Base-by-base conservation (phyloP, 2,888 invertebrate species). In the Uloborus plumipes region DNA sequence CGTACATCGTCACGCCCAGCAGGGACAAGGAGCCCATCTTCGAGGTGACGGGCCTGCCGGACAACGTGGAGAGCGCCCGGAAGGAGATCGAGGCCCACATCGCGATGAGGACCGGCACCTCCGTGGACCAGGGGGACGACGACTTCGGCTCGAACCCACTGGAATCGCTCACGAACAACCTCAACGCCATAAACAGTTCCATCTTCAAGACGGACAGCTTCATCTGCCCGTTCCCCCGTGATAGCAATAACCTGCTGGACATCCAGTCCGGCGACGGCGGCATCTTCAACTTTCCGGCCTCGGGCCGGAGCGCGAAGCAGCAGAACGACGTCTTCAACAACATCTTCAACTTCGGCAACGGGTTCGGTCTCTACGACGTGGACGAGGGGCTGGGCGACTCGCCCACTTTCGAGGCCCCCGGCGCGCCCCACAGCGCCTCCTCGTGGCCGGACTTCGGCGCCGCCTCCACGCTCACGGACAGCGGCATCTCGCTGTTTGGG, bases 21-120 rank as follows among this genome's bases (percentile, higher is more conserved):
- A 93, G 99, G 84, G 99, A 99, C 90, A 97, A 98, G 91, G 98
- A 99, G 89, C 99, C 99, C 15, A 96, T 99, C 67, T 99, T 99
- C 90, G 91, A 91, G 87, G 98, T 99, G 79, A 98, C 98, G 50
- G 99, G 99, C 1, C 91, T 98, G 88, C 97, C 98, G 1, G 97
- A 98, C 88, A 98, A 96, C 91, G 99, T 99, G 58, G 97, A 98
- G 88, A 94, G 95, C 47, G 99, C 99, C 7, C 93, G 95, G 85
- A 93, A 95, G 87, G 98, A 99, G 91, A 99, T 99, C 88, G 98
- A 99, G 90, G 96, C 96, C 84, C 99, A 99, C 91, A 99, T 99
- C 89, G 98, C 96, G 22, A 92, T 96, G 88, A 93, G 98, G 86
- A 98, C 98, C 13, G 97, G 97, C 11, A 92, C 91, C 22, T 85